Evolutionary conservation across 1,140 invertebrate genomes (phyloP).

Genomic region (Helicoverpa armigera): DNA sequence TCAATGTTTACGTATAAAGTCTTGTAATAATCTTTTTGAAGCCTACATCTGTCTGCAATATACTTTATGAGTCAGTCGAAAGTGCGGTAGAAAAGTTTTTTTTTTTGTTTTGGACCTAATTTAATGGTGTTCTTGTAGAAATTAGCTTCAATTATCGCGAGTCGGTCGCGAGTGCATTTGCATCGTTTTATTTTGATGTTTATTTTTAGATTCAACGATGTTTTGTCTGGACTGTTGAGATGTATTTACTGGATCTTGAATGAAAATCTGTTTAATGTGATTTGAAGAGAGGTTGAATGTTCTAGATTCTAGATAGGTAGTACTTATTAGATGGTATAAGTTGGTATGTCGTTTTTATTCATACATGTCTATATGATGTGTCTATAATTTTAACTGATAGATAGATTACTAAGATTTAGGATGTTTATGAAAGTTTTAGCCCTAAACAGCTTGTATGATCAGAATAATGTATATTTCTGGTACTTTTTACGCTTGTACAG

Average conservation of each 20-base stretch:
- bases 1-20: slow-evolving; percentile 17
- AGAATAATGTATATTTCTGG: too few species aligned
- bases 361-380: too few species aligned
- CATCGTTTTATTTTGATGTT: slow-evolving; percentile 10
- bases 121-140: slow-evolving; percentile 16
- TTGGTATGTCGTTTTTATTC: too few species aligned
- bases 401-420: too few species aligned
- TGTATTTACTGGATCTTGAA: neutral
- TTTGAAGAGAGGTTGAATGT: neutral
- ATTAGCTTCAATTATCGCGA: slow-evolving; percentile 54
- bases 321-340: too few species aligned
- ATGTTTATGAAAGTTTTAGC: too few species aligned
- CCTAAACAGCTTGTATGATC: too few species aligned
- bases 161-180: slow-evolving; percentile 21
- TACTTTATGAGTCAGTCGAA: slow-evolving; percentile 50
- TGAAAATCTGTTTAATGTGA: neutral
- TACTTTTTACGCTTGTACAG: too few species aligned
- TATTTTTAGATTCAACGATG: slow-evolving; percentile 28
- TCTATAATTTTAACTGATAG: too few species aligned
- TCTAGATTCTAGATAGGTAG: too few species aligned
- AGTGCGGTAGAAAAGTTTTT: neutral
- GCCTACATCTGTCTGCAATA: slow-evolving; percentile 46
- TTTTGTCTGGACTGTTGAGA: slow-evolving; percentile 7
- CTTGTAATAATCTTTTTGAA: slow-evolving; percentile 7
- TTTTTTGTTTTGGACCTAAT: slow-evolving; percentile 29